Base-by-base conservation (phyloP, 2,888 invertebrate species). In the Antitype chi region DNA sequence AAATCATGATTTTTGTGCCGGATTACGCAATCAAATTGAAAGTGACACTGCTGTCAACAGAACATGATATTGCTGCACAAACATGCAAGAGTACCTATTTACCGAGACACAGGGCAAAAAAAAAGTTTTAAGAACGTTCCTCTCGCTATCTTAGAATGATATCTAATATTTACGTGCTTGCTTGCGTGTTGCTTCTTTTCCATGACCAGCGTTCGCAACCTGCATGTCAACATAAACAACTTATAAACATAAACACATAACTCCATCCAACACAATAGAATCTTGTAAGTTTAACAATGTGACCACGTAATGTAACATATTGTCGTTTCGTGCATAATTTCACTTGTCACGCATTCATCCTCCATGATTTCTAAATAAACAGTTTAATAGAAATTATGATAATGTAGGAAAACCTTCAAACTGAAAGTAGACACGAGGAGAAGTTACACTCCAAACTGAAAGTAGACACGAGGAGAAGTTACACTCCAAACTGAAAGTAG, bases 361-460 rank as follows among this genome's bases (percentile, higher is more conserved):
- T 67, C 69, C 55, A 20, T 70, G 74, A 72, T 87, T 84, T 72
- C 87, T 84, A 84, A 74, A 74, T 71, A 83, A 87, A 84, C 83
- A 87, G 47, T 74, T 84, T 80, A 74, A 79, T 84, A 57, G 57
- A 84, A 74, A 84, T 74, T 74, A 80, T 80, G 49, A 72, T 84
- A 72, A 74, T 80, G 72, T 49, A 32, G 69, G 59, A 25, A 74
- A 69, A 72, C 43, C 32, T 69, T 32, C 13, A 15, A 38, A 43
- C 23, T 25, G n/a, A 32, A n/a, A 28, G 28, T 9, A 52, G 9
- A 23, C 20, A 47, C 11, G 25, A 47, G 3, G n/a, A 78, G 66
- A 53, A 70, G 64, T 64, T 15, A 15, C 20, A 59, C 1, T 57
- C 1, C 43, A 17, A 1, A n/a, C 28, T 25, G n/a, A 32, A n/a